A percentile compares a stretch with the other conserved stretches of the same genome.
These are phyloP conservation scores for Tinea pellionella DNA, from an alignment of 2,888 invertebrate genomes.

Conservation along the genomic window DNA sequence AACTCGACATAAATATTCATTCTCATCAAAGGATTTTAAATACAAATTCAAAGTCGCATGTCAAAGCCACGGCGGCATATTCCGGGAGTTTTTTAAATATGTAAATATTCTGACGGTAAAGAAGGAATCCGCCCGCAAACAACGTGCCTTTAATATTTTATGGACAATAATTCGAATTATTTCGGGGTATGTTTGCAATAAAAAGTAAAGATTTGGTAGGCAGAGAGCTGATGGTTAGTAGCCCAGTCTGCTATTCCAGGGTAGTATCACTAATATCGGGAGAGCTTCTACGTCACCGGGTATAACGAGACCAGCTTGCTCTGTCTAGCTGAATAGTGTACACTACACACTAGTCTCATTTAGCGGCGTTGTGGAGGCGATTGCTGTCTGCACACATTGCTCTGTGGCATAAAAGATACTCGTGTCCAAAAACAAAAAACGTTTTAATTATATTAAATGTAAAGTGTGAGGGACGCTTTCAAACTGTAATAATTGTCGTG, in stretches of 20 bases:
- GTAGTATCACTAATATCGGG: no score
- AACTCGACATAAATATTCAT: background rate
- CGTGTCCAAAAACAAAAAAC: background rate
- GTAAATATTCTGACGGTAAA: conserved; percentile 8
- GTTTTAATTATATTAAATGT: background rate
- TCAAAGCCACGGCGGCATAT: background rate
- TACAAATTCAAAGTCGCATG: conserved; percentile 4
- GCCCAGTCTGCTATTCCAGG: no score
- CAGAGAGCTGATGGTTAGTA: no score
- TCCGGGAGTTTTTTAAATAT: conserved; percentile 4
- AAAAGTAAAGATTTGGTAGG: no score
- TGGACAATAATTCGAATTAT: conserved; percentile 10
- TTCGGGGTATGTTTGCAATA: background rate
- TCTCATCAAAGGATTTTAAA: conserved; percentile 5
- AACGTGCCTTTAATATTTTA: conserved; percentile 1
- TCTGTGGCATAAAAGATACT: no score
- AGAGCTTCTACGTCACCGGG: no score
- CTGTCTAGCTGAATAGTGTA: no score
- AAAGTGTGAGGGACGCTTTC: conserved; percentile 5
- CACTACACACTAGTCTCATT: no score
- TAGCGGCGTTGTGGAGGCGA: no score
- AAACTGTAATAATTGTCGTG: conserved; percentile 12
- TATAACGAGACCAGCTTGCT: no score
- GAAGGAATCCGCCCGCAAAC: conserved; percentile 1
- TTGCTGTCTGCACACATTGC: no score